phyloP scores from a whole-genome alignment of 2,113 vertebrate species.

The Pelusios castaneus region DNA sequence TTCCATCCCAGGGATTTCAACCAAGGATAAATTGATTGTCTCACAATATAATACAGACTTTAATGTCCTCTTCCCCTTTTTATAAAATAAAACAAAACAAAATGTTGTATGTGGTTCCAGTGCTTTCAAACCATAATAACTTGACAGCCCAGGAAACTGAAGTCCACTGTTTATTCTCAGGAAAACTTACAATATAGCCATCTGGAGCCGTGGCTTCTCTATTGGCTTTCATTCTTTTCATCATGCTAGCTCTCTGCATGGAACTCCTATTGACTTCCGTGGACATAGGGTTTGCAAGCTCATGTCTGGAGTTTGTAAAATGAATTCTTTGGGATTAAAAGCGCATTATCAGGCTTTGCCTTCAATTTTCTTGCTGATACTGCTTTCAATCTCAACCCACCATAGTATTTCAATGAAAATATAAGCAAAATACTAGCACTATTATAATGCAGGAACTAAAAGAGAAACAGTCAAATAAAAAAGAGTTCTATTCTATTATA shows the following conservation, averaged over 20 bases:
- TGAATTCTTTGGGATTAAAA: background rate
- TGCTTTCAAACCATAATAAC: background rate
- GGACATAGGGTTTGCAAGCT: background rate
- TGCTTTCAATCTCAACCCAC: background rate
- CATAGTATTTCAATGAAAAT: background rate
- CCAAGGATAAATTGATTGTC: background rate
- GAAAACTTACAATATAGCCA: background rate
- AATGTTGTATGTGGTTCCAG: background rate
- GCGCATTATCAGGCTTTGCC: background rate
- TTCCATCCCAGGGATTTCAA: background rate
- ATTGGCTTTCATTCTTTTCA: background rate
- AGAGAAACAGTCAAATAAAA: background rate
- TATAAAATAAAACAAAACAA: background rate
- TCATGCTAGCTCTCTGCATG: background rate
- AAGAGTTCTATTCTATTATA: background rate
- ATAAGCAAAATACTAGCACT: background rate
- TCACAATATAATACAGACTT: background rate
- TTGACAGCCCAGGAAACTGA: background rate
- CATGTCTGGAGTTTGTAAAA: background rate
- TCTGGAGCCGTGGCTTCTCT: background rate
- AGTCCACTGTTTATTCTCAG: background rate
- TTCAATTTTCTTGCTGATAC: background rate
- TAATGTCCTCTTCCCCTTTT: background rate
- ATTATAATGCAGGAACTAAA: background rate
- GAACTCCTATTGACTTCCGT: background rate